Evolutionary conservation across 2,888 invertebrate genomes (phyloP).

Genomic region (Coelopa pilipes): DNA sequence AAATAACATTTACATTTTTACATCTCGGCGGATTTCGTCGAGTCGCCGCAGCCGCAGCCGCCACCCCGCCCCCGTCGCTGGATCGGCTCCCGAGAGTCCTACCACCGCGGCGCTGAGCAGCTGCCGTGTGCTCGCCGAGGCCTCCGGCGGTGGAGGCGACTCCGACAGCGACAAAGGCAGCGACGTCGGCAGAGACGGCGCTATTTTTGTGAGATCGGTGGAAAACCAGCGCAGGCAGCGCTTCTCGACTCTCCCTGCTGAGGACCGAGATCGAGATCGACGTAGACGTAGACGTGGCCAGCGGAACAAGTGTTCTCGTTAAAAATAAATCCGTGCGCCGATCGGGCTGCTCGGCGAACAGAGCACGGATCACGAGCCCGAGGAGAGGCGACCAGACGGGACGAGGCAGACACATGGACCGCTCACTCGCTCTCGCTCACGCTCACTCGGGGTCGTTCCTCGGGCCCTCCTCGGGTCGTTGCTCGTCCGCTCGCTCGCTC

Average conservation of each 20-base stretch:
- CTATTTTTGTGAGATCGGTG: constrained; percentile 30
- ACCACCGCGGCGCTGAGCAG: background rate
- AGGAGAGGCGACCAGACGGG: background rate
- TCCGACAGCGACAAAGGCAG: too few species aligned
- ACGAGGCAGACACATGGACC: background rate
- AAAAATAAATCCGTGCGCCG: constrained; percentile 57
- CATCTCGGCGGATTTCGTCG: constrained; percentile 39
- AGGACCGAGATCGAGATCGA: constrained; percentile 2
- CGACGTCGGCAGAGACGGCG: constrained; percentile 17
- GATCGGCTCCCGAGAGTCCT: background rate
- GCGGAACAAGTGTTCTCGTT: constrained; percentile 61
- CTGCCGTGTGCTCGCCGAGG: constrained; percentile 24
- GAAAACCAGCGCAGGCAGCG: constrained; percentile 14
- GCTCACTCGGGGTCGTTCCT: constrained; percentile 8
- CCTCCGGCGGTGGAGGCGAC: constrained; percentile 19
- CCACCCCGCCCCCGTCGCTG: background rate
- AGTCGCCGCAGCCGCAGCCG: constrained; percentile 15
- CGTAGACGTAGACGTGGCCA: constrained; percentile 33
- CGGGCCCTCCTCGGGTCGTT: constrained; percentile 2
- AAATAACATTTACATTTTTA: constrained; percentile 64
- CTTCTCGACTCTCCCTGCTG: constrained; percentile 26
- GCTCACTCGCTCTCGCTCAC: background rate
- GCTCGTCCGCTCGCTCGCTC: constrained; percentile 18
- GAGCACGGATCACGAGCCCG: background rate
- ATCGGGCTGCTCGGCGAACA: constrained; percentile 12